Base-by-base conservation (phyloP, 1,140 invertebrate species). In the Heliconius melpomene region DNA sequence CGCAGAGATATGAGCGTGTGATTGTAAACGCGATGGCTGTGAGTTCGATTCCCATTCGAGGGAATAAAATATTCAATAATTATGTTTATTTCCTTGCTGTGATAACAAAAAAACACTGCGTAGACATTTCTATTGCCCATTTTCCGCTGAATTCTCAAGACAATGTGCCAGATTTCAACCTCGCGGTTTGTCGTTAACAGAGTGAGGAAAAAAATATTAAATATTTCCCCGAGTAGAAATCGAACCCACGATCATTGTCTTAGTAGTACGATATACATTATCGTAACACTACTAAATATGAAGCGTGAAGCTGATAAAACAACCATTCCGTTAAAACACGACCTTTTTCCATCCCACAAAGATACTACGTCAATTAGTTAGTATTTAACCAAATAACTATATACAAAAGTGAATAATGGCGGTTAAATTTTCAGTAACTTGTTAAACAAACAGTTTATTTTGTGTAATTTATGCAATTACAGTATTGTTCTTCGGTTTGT, bases 381-480 rank as follows among this genome's bases (percentile, higher is more conserved):
- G 20, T n/a, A 23, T 57, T 57, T 57, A 57, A 57, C 54, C 23
- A 26, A 66, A 66, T 66, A 66, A 66, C 60, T 66, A 66, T 66
- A 66, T 29, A 66, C 60, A n/a, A 29, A 29, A n/a, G 3, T 66
- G 23, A 66, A 66, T 66, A 26, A 57, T 29, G 2, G 60, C 60
- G n/a, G 60, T 66, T 26, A 66, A 66, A 26, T 26, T 66, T 66
- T 66, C 60, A 13, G 60, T 26, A 66, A 66, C 60, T 66, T 66
- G 60, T 66, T 66, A 66, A 66, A 66, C 60, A 66, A 66, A 29
- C 60, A 66, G 60, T 66, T 66, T 66, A 66, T 66, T 66, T 66
- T 66, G 60, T 66, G 60, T 66, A 66, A 66, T 66, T 66, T 66
- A 26, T 66, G 60, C 23, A 66, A 66, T 66, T 66, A 66, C 60